Base-by-base conservation (phyloP, 37 sponge, comb jelly and placozoan genomes). In the Petrosia ficiformis region DNA sequence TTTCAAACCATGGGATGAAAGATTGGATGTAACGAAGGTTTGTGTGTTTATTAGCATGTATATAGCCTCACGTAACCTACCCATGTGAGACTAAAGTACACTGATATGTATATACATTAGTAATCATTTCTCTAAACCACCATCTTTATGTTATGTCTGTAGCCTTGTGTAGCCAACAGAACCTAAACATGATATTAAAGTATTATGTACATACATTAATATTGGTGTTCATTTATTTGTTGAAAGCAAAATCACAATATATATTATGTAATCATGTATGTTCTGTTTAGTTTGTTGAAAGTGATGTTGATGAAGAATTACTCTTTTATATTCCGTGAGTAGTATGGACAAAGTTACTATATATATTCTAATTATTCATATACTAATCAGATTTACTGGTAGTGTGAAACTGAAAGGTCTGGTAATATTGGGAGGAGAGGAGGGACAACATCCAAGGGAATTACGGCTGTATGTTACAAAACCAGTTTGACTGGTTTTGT, bases 291-390 rank as follows among this genome's bases (percentile, higher is more conserved):
- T 91, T 86, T 89, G 98, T 97, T 34, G 93, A 94, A 58, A 97
- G 98, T 83, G 98, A 97, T 73, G 89, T 80, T 14, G 98, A 97
- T 67, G 92, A 94, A 71, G 95, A 97, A 41, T 85, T 97, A 1
- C 73, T 97, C 32, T 89, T 97, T 59, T 82, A 90, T 72, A 73
- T 97, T 32, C 96, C 98, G 89, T 95, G 66, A 91, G 92, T 82
- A 48, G n/a, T n/a, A n/a, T n/a, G n/a, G n/a, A n/a, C n/a, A n/a
- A n/a, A n/a, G n/a, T n/a, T n/a, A n/a, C n/a, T n/a, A n/a, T n/a
- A n/a, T n/a, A n/a, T n/a, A n/a, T n/a, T n/a, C n/a, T n/a, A n/a
- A n/a, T n/a, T n/a, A n/a, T n/a, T n/a, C n/a, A n/a, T n/a, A n/a
- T n/a, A n/a, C n/a, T n/a, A n/a, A n/a, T n/a, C 68, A 93, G 95